phyloP scores from a whole-genome alignment of 2,797 vertebrate species.

The Eleutherodactylus coqui region DNA sequence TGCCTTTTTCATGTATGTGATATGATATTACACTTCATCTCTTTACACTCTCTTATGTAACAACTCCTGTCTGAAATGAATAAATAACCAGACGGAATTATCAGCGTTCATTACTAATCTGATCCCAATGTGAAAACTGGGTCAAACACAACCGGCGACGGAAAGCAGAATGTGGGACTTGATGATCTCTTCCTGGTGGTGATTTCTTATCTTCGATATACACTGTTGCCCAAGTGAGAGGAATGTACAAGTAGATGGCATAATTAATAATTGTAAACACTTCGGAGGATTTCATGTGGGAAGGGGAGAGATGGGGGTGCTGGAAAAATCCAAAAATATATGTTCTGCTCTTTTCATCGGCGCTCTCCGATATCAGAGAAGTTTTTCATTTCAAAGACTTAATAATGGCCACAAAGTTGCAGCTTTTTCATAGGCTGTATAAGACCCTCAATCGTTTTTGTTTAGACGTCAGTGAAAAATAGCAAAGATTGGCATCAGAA shows the following conservation, averaged over 20 bases:
- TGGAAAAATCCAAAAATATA: neutral
- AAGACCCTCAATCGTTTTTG: conserved; percentile 19
- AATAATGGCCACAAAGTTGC: neutral
- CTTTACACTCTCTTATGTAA: neutral
- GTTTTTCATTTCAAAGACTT: neutral
- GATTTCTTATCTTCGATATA: conserved; percentile 29
- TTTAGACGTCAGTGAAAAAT: conserved; percentile 31
- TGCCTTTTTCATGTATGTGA: neutral
- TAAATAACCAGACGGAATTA: neutral
- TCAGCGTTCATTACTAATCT: neutral
- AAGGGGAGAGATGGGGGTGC: neutral
- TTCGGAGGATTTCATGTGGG: neutral
- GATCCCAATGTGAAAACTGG: neutral
- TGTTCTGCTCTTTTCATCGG: neutral
- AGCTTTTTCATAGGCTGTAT: neutral
- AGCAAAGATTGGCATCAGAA: neutral
- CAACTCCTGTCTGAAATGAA: neutral
- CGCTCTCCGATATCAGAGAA: neutral
- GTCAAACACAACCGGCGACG: neutral
- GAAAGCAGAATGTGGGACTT: neutral
- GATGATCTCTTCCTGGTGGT: conserved; percentile 1
- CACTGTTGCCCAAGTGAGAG: neutral
- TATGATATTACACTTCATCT: neutral
- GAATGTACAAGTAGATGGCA: conserved; percentile 9
- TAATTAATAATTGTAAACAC: conserved; percentile 38